Percentiles rank a stretch among this genome's conserved stretches.
Evolutionary conservation across 1,140 invertebrate species (phyloP).

Genomic region (Prorops nasuta): DNA sequence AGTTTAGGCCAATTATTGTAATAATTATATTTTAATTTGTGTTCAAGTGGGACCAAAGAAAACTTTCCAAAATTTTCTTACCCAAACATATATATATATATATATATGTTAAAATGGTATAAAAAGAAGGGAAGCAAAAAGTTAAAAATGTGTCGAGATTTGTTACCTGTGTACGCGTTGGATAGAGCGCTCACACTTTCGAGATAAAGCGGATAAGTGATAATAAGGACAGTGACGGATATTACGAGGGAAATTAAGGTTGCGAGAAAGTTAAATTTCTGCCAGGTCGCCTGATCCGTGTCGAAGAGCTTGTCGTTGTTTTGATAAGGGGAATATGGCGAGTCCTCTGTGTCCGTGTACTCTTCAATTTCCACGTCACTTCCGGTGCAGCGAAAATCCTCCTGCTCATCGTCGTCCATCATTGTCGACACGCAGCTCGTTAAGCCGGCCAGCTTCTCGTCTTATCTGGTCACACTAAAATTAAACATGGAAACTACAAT

Average conservation of each 20-base stretch:
- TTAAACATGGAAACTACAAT: no score
- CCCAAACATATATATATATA: no score
- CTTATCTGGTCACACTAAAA: background rate
- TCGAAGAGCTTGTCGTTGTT: constrained; percentile 46
- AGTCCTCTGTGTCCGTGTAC: constrained; percentile 49
- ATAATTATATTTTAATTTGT: no score
- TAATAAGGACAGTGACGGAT: constrained; percentile 42
- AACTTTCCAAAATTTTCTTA: no score
- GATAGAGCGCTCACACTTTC: constrained; percentile 43
- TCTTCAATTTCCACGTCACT: constrained; percentile 51
- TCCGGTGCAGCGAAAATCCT: constrained; percentile 46
- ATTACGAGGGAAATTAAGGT: constrained; percentile 35
- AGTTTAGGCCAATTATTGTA: no score
- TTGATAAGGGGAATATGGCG: constrained; percentile 44
- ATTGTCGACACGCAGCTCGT: constrained; percentile 35
- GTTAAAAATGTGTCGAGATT: no score
- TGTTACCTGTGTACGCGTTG: constrained; percentile 48
- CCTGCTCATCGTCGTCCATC: constrained; percentile 51
- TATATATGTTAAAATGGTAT: no score
- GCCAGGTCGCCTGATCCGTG: constrained; percentile 43
- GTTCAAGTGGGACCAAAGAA: no score
- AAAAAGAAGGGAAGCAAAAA: no score
- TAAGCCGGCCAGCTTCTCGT: constrained; percentile 32
- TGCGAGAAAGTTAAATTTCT: constrained; percentile 42
- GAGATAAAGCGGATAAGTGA: constrained; percentile 47